These are phyloP conservation scores for Gymnogyps californianus DNA, from an alignment of 2,113 vertebrate genomes.

Conservation along the genomic window DNA sequence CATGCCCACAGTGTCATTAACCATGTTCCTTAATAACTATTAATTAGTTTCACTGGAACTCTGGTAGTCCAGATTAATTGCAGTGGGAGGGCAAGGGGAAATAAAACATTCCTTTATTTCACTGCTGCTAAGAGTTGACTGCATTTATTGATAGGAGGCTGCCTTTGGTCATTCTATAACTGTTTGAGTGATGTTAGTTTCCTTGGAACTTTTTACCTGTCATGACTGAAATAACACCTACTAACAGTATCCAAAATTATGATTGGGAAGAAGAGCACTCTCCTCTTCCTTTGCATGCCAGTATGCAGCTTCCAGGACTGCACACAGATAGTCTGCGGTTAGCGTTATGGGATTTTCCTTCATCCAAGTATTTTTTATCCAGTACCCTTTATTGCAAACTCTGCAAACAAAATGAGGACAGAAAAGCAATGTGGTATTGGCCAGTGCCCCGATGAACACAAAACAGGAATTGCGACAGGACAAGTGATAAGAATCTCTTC, in stretches of 20 bases:
- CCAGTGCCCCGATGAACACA: not conserved
- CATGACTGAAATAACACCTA: not conserved
- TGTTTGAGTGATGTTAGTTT: not conserved
- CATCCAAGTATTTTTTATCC: not conserved
- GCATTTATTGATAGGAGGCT: not conserved
- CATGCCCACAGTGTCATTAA: conserved; percentile 33
- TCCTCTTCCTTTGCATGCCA: not conserved
- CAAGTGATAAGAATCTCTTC: not conserved
- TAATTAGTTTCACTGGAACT: conserved; percentile 31
- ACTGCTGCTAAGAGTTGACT: not conserved
- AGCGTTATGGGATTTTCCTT: not conserved
- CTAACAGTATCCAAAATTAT: not conserved
- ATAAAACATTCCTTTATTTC: not conserved
- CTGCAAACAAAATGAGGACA: not conserved
- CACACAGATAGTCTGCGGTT: not conserved
- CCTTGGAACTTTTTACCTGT: not conserved
- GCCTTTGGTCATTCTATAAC: not conserved
- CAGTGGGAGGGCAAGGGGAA: not conserved
- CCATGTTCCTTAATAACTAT: conserved; percentile 21
- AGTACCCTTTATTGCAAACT: not conserved
- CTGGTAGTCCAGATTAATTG: conserved; percentile 10
- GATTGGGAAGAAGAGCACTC: not conserved
- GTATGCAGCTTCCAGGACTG: not conserved
- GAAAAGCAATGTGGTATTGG: not conserved
- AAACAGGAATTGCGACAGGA: not conserved